Conservation (phyloP, 2,888 invertebrate genomes). For the Hypena proboscidalis region DNA sequence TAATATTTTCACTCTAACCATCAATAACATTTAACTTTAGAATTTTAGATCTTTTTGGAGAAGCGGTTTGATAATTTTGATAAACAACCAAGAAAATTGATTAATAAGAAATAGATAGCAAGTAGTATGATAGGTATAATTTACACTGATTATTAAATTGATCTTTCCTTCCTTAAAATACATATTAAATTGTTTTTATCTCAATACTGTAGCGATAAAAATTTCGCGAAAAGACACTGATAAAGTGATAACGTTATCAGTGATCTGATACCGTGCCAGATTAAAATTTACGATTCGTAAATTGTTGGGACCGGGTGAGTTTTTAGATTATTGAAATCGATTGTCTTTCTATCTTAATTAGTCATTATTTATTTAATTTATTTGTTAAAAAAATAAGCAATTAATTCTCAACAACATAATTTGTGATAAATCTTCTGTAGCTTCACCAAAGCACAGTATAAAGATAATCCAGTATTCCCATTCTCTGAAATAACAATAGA, state of each 20-base stretch:
- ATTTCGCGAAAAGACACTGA: slow-evolving; percentile 33
- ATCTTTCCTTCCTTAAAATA: slow-evolving; percentile 24
- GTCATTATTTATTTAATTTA: slow-evolving; percentile 10
- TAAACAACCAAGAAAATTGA: slow-evolving; percentile 4
- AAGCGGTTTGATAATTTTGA: no score
- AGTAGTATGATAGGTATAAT: slow-evolving; percentile 23
- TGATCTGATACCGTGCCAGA: slow-evolving; percentile 28
- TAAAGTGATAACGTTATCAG: slow-evolving; percentile 27
- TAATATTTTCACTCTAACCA: no score
- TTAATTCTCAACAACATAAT: no score
- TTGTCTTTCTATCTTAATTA: slow-evolving; percentile 13
- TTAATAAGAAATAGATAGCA: slow-evolving; percentile 18
- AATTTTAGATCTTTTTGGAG: no score
- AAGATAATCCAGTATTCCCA: no score
- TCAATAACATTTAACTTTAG: no score
- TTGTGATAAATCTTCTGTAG: no score
- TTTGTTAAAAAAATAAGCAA: slow-evolving; percentile 1
- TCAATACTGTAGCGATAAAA: slow-evolving; percentile 32
- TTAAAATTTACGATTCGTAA: slow-evolving; percentile 25
- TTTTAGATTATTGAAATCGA: slow-evolving; percentile 23
- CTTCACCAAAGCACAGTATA: no score
- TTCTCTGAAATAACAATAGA: no score
- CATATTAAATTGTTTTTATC: slow-evolving; percentile 25
- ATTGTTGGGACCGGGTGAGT: slow-evolving; percentile 20
- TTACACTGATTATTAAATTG: slow-evolving; percentile 23